Evolutionary conservation across 2,113 vertebrate genomes (phyloP), one percentile per base, ranked within the genome.

Genomic region (Cyphomyrus plagiostoma): DNA sequence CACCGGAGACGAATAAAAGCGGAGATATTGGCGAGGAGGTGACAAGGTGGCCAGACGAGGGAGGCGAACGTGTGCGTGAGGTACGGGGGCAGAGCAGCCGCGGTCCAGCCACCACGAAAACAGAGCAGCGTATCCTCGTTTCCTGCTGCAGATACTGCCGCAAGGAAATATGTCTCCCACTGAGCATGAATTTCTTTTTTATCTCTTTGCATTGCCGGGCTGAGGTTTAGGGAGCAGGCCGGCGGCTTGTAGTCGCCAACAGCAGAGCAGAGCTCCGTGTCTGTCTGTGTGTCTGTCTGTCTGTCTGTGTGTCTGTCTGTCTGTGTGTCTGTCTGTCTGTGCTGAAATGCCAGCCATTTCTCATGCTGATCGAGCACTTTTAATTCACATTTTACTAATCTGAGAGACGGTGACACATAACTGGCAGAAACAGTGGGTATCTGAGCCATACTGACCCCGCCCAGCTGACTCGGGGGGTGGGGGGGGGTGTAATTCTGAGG

Each of bases 341-440:
- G 10, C 35, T 77, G 74, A 77, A 77, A 77, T 77, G 35, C 74
- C 74, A 77, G 11, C 15, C 30, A 7, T n/a, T 77, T 77, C 26
- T 77, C 74, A 42, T 39, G 74, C 74, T 42, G 35, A 77, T 19
- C 4, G 1, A 42, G 74, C 74, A 77, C 74, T 77, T 77, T 77
- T 42, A 70, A 30, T 70, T 30, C 62, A 30, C n/a, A 6, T 77
- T 77, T 77, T 77, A 77, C 26, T 77, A 39, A 77, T 19, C 49
- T 15, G 10, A 87, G 62, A 45, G 84, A 46, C 35, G 87, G 66
- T 46, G 49, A 86, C 70, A 88, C 91, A 89, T 88, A 92, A 88
- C 90, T 89, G 89, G 82, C 89, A 80, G 91, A 91, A 92, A 90
- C 90, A 90, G 86, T 91, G 66, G 42, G n/a, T 90, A 85, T 86